These are phyloP conservation scores for Melanerpes formicivorus DNA, from an alignment of 2,113 vertebrate genomes.

Conservation along the genomic window DNA sequence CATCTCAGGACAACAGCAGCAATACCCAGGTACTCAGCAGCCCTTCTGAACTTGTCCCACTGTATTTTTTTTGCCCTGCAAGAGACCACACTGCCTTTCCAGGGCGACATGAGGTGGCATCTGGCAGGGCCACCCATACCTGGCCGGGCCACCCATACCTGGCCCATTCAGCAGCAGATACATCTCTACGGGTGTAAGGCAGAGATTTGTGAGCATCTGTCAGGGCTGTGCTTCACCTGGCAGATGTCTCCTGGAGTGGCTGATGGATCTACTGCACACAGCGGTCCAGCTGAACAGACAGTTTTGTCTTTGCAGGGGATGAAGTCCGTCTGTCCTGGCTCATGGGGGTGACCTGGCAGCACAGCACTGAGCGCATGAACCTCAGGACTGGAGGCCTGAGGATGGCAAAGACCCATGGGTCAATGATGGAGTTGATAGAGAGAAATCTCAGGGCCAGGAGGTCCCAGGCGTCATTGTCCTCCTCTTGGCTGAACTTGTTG, in stretches of 20 bases:
- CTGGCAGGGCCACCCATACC: too few relatives aligned
- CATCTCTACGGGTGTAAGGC: not conserved
- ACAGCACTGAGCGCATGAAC: slow-evolving; percentile 78
- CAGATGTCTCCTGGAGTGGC: not conserved
- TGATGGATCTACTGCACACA: not conserved
- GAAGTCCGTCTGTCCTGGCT: not conserved
- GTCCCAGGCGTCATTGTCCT: slow-evolving; percentile 58
- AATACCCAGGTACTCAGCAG: not conserved
- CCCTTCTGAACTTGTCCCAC: not conserved
- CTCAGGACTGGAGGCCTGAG: slow-evolving; percentile 86
- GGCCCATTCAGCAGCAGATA: not conserved
- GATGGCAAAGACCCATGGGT: slow-evolving; percentile 94
- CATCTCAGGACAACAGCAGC: not conserved
- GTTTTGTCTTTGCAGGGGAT: not conserved
- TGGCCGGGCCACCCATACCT: not conserved
- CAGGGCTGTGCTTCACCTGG: not conserved
- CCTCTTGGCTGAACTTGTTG: slow-evolving; percentile 20
- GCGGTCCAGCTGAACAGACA: not conserved
- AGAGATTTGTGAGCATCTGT: not conserved
- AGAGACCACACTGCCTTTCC: not conserved
- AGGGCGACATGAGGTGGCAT: not conserved
- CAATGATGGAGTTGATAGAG: slow-evolving; percentile 89
- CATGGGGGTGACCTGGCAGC: slow-evolving; percentile 53
- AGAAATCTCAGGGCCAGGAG: slow-evolving; percentile 87
- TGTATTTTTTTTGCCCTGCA: rapidly evolving